Evolutionary conservation across 35 echinoderm and acorn worm species (phyloP).

Genomic region (Acanthaster planci): DNA sequence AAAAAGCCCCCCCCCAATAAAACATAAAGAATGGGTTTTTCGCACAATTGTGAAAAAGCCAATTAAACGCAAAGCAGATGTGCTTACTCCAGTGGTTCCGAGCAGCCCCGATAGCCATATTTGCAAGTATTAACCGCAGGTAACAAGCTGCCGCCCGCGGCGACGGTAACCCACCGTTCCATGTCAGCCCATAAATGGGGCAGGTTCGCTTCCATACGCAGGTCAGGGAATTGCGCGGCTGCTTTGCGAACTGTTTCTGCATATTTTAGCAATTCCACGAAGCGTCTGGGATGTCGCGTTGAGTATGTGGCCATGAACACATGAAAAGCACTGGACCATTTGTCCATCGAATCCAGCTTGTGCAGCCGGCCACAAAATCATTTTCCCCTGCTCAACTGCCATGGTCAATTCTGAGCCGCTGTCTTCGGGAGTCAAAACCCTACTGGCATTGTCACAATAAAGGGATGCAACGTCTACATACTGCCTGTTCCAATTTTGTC

Average conservation of each 20-base stretch:
- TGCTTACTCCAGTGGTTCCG: rapidly evolving
- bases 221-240: no score
- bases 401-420: no score
- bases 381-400: no score
- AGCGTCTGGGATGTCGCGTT: background rate
- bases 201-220: background rate
- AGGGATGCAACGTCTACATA: no score
- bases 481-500: no score
- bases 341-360: background rate
- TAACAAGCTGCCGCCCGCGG: background rate
- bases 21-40: background rate
- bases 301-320: background rate
- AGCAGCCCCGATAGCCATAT: background rate
- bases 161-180: background rate
- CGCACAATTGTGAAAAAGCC: background rate
- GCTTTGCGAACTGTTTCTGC: no score
- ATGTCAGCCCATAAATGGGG: background rate
- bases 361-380: no score
- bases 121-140: no score
- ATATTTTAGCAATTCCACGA: no score
- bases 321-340: background rate
- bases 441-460: no score
- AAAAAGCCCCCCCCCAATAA: no score
- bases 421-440: no score
- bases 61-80: background rate